phyloP scores from a whole-genome alignment of 2,797 vertebrate genomes.

The Tachyglossus aculeatus region DNA sequence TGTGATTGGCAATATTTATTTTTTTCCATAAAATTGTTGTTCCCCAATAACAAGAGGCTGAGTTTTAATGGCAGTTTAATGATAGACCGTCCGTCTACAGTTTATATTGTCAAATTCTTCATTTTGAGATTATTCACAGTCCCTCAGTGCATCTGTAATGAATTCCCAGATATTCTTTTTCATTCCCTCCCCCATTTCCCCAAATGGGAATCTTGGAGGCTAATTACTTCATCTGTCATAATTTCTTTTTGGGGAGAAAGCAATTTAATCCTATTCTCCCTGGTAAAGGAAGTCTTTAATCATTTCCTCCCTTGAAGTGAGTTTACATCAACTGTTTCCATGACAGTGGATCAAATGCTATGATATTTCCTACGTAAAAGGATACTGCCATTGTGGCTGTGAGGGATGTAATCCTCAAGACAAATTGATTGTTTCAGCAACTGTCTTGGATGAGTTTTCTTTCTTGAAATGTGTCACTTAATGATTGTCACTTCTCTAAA shows the following conservation, averaged over 20 bases:
- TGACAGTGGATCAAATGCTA: constrained; percentile 78
- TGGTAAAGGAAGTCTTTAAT: constrained; percentile 74
- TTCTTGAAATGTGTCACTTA: constrained; percentile 48
- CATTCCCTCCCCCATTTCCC: constrained; percentile 47
- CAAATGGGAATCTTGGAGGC: constrained; percentile 59
- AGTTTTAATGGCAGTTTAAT: constrained; percentile 35
- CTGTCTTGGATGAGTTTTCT: constrained; percentile 53
- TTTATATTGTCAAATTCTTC: constrained; percentile 55
- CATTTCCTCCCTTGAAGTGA: constrained; percentile 64
- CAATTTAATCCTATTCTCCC: constrained; percentile 75
- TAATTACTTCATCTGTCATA: constrained; percentile 78
- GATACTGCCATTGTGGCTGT: constrained; percentile 63
- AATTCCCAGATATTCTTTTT: constrained; percentile 59
- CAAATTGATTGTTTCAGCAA: constrained; percentile 70
- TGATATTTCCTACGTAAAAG: constrained; percentile 76
- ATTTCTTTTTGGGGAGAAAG: constrained; percentile 73
- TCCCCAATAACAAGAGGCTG: constrained; percentile 15
- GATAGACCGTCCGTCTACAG: constrained; percentile 25
- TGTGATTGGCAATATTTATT: constrained; percentile 49
- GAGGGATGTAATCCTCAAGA: constrained; percentile 60
- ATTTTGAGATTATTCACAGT: constrained; percentile 43
- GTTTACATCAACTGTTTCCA: constrained; percentile 61
- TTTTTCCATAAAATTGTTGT: constrained; percentile 30
- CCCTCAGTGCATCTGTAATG: constrained; percentile 12
- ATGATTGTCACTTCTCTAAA: constrained; percentile 61